phyloP scores from a whole-genome alignment of 2,113 vertebrate species.

The Lathamus discolor region DNA sequence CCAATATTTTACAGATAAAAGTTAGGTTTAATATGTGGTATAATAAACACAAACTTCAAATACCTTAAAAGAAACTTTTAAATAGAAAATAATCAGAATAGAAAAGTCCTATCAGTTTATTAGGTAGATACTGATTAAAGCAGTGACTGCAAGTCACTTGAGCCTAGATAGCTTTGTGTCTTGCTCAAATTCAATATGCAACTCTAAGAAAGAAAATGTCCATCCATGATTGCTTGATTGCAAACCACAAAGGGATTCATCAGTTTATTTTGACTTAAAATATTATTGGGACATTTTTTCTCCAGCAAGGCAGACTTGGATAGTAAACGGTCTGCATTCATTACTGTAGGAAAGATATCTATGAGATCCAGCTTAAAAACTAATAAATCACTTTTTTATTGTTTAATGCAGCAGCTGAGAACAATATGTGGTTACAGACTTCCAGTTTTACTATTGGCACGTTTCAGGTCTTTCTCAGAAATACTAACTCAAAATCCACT shows the following conservation, averaged over 20 bases:
- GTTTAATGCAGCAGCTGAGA: slow-evolving; percentile 43
- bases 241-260: slow-evolving; percentile 7
- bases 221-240: not conserved
- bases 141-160: not conserved
- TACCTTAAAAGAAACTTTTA: not conserved
- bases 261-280: slow-evolving; percentile 29
- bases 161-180: not conserved
- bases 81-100: not conserved
- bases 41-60: not conserved
- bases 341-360: slow-evolving; percentile 18
- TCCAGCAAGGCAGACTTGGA: slow-evolving; percentile 21
- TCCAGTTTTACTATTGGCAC: slow-evolving; percentile 34
- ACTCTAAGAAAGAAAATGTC: not conserved
- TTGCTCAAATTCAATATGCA: slow-evolving; percentile 33
- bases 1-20: not conserved
- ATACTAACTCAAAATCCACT: slow-evolving; percentile 35
- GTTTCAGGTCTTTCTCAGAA: slow-evolving; percentile 48
- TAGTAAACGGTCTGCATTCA: slow-evolving; percentile 25
- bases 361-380: slow-evolving; percentile 55
- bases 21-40: not conserved
- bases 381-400: slow-evolving; percentile 56
- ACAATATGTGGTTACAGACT: slow-evolving; percentile 18
- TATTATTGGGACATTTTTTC: not conserved
- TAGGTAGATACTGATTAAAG: not conserved
- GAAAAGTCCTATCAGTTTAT: not conserved